Evolutionary conservation across 2,888 invertebrate genomes (phyloP), one percentile per base, ranked within the genome.

Genomic region (Leucophenga montana): DNA sequence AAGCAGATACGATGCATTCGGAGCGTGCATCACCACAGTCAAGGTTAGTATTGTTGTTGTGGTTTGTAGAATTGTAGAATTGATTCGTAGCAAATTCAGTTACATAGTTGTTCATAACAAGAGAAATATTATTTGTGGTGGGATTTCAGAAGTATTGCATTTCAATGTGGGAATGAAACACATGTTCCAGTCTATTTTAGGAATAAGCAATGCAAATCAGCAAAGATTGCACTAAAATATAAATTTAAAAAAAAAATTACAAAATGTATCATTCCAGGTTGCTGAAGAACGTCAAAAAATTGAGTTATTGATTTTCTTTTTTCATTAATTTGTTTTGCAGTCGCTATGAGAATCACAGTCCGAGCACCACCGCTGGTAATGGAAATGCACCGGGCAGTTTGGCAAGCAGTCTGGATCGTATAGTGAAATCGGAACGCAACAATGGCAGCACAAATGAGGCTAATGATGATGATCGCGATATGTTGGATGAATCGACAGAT

Each of bases 301-400:
- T n/a, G n/a, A n/a, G n/a, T n/a, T n/a, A n/a, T 70, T 68, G 8
- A 72, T 69, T 71, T 67, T 68, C 46, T 48, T 2, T 13, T 22
- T 0, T 20, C 14, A n/a, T 50, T n/a, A n/a, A n/a, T 11, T 50
- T 50, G 6, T n/a, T 50, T 50, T 18, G 8, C 71, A 89, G 89
- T 73, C 87, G 89, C 76, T 89, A 88, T 75, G 89, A 89, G 77
- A 89, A 89, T 77, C 89, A 89, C 78, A 89, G 89, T 82, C 89
- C 89, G 77, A 89, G 85, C 78, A 89, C 88, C 74, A 88, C 89
- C 54, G 88, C 89, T 20, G 88, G 88, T 61, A 82, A 82, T 71
- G 85, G 85, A 33, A 83, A 75, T 13, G 75, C 77, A 61, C 78
- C 81, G 22, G 82, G 84, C 73, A 80, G 71, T 57, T 61, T 77